phyloP scores from a whole-genome alignment of 2,113 vertebrate genomes.

The Baryphthengus martii region DNA sequence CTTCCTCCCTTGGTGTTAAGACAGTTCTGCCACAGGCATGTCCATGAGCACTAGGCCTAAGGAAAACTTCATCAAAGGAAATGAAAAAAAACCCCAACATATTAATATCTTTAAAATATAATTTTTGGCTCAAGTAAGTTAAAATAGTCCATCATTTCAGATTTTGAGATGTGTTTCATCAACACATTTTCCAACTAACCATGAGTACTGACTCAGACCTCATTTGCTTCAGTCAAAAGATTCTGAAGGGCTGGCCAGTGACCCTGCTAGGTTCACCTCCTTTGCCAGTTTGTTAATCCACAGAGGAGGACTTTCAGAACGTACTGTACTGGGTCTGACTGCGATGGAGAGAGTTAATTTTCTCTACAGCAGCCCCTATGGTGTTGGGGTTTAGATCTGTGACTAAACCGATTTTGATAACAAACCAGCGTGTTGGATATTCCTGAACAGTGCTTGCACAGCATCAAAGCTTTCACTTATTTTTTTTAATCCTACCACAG shows the following conservation, averaged over 20 bases:
- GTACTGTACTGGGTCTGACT: neutral
- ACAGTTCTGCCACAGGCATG: neutral
- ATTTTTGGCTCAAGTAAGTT: neutral
- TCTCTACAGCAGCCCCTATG: neutral
- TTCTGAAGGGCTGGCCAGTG: neutral
- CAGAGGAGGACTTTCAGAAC: neutral
- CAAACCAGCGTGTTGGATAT: neutral
- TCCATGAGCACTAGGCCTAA: neutral
- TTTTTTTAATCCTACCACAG: neutral
- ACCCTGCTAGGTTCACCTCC: neutral
- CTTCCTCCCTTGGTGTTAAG: neutral
- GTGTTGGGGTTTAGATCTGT: neutral
- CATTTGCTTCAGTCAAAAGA: neutral
- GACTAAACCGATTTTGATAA: neutral
- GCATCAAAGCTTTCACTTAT: neutral
- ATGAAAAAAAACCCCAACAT: neutral
- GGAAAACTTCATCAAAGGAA: neutral
- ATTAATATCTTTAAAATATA: neutral
- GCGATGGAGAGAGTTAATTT: neutral
- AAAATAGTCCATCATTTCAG: neutral
- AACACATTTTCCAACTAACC: neutral
- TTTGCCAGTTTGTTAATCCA: neutral
- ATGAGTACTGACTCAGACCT: neutral
- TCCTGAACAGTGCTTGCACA: neutral
- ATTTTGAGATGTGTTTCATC: neutral